phyloP scores from a whole-genome alignment of 2,113 vertebrate genomes.

The Promerops cafer region DNA sequence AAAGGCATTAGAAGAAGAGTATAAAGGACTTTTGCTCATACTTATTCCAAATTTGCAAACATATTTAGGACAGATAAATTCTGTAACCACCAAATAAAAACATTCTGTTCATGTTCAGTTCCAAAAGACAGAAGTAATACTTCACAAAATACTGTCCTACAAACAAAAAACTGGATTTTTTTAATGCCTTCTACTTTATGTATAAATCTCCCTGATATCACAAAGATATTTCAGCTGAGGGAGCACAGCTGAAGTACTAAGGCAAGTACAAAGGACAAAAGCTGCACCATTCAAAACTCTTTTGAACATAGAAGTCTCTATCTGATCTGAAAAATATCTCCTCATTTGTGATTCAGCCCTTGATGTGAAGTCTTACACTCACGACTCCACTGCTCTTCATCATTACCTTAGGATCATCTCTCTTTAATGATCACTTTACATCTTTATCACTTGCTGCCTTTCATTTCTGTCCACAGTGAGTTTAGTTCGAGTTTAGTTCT shows the following conservation, averaged over 20 bases:
- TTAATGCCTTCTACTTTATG: neutral
- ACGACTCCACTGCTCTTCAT: neutral
- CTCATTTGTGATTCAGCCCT: neutral
- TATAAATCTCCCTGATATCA: neutral
- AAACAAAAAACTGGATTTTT: neutral
- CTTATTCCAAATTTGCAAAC: neutral
- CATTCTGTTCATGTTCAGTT: neutral
- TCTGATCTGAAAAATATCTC: neutral
- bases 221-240: neutral
- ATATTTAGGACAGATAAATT: neutral
- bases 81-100: neutral
- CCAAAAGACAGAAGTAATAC: neutral
- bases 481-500: neutral
- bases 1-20: neutral
- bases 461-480: neutral
- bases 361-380: neutral
- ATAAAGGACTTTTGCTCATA: neutral
- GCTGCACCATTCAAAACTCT: neutral
- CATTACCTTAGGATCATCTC: neutral
- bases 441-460: neutral
- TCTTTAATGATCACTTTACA: neutral
- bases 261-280: neutral
- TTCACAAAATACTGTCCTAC: neutral
- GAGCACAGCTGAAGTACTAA: neutral
- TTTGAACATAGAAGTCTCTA: neutral